Base-by-base conservation (phyloP, 2,113 vertebrate genomes). In the Heliornis fulica region DNA sequence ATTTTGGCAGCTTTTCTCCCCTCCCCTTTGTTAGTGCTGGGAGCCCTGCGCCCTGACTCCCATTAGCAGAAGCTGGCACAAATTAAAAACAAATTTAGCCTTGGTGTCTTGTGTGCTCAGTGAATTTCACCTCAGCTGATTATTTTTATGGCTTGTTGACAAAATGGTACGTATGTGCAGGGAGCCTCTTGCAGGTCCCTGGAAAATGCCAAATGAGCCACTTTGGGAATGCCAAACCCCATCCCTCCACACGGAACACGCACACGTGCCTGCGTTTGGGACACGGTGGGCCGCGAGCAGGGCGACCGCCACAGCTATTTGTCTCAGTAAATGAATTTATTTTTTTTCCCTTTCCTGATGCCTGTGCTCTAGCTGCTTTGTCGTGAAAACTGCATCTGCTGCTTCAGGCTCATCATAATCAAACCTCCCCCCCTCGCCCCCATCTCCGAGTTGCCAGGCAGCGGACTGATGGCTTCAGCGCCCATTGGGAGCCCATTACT, bases 401-500 rank as follows among this genome's bases (percentile, higher is more conserved):
- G 82, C 66, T 83, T 29, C 84, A 95, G 92, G 87, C 96, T 96
- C 84, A 94, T 91, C 97, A 94, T 88, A 91, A 57, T 82, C 92
- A 95, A 95, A 79, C 88, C 64, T 83, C 84, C 95, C 83, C 40
- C 50, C 54, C 50, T 71, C 7, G 11, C 83, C 93, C 83, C 83
- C 83, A 1, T 86, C 94, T 87, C 93, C 1, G 83, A 94, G 96
- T 95, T 95, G 97, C 97, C 96, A 96, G 94, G 97, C 91, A 95
- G 97, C 92, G 40, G 90, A 90, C 92, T 88, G 96, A 93, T 95
- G 97, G 94, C 95, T 97, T 66, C 69, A 87, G n/a, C 89, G 94
- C 97, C 97, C 97, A 95, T 95, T 59, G 96, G 97, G 96, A 97
- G 77, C 96, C 96, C 96, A 97, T 98, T 98, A 97, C 97, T 97